Evolutionary conservation across 2,113 vertebrate genomes (phyloP), one percentile per base, ranked within the genome.

Genomic region (Paracanthobrama guichenoti): DNA sequence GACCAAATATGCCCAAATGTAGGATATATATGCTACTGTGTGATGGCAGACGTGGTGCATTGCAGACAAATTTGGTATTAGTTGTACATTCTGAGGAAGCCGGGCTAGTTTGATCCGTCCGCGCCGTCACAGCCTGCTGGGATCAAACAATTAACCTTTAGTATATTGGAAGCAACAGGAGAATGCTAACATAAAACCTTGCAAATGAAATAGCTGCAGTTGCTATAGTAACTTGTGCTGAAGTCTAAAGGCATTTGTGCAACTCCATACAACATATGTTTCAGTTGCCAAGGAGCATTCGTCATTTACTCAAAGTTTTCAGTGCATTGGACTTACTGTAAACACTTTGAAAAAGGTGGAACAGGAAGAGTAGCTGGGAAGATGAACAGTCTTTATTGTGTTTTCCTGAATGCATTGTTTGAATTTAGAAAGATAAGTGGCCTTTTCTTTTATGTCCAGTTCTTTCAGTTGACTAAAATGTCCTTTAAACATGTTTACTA

Each of bases 61-160:
- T 79, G 28, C 44, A 73, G 71, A 39, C 13, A 28, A 81, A 75
- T 53, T 57, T 57, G n/a, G 48, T 24, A 16, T 46, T 75, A 31
- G 39, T 24, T 69, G 42, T 57, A 14, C 48, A 84, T 75, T 81
- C 79, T 24, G 60, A 66, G n/a, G 55, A 48, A 75, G 26, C 57
- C 24, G 42, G 39, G 66, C 35, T 46, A 26, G 57, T 74, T 69
- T 85, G 44, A 79, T 82, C 48, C 39, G 53, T 22, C 60, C 9
- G 14, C 42, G 20, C 79, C 9, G 28, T 74, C 85, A 83, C 71
- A 62, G 16, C 75, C 75, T 69, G 69, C 72, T 83, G 81, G 59
- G 85, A 77, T 88, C 88, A 87, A 85, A 80, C 83, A 87, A 88
- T 88, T 88, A 88, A 88, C 88, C 85, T 88, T 79, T 57, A 76